phyloP scores from a whole-genome alignment of 1,140 invertebrate genomes.

The Rhopalosiphum maidis region DNA sequence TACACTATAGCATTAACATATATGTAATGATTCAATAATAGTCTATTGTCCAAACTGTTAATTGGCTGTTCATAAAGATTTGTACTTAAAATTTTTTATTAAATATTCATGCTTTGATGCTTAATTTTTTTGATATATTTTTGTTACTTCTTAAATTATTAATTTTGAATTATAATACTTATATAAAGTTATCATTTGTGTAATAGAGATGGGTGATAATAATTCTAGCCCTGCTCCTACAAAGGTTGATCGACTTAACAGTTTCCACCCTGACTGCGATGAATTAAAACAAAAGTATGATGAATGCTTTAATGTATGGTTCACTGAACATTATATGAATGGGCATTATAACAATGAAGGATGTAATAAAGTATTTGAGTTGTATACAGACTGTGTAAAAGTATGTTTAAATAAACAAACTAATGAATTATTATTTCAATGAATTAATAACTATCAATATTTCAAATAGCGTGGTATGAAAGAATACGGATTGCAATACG shows the following conservation, averaged over 20 bases:
- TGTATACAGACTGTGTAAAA: constrained; percentile 38
- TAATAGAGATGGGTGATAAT: constrained; percentile 35
- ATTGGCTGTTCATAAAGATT: neutral
- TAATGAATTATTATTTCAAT: neutral
- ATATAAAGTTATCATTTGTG: neutral
- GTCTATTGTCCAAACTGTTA: neutral
- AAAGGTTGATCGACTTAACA: constrained; percentile 14
- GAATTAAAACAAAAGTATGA: constrained; percentile 40
- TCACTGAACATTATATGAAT: constrained; percentile 45
- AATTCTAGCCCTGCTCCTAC: neutral
- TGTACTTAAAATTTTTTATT: neutral
- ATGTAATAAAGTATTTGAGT: constrained; percentile 11
- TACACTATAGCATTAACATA: no score
- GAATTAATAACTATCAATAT: neutral
- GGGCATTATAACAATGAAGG: constrained; percentile 33
- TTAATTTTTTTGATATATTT: neutral
- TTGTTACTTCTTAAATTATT: neutral
- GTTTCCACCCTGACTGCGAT: constrained; percentile 44
- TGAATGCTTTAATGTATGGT: constrained; percentile 41
- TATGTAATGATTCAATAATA: neutral
- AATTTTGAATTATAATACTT: neutral
- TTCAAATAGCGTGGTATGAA: constrained; percentile 39
- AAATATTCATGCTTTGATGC: neutral
- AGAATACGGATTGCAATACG: constrained; percentile 49
- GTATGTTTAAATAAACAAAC: neutral